Evolutionary conservation across 2,888 invertebrate genomes (phyloP).

Genomic region (Platycheirus albimanus): DNA sequence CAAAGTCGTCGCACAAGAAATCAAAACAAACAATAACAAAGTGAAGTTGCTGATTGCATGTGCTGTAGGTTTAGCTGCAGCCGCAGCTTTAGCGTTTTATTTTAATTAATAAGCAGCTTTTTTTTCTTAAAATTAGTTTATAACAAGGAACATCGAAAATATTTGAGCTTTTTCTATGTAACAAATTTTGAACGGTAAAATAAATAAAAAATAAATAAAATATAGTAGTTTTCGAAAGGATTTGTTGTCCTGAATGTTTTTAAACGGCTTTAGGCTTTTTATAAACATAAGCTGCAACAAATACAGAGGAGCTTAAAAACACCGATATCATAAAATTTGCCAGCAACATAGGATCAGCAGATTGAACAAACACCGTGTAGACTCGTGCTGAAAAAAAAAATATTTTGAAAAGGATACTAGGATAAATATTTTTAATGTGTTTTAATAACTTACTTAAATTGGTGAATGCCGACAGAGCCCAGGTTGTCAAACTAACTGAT

Average conservation of each 20-base stretch:
- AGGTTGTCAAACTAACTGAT: slow-evolving; percentile 90
- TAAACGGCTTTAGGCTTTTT: slow-evolving; percentile 83
- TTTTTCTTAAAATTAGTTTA: slow-evolving; percentile 9
- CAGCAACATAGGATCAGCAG: slow-evolving; percentile 88
- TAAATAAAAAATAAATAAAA: slow-evolving; percentile 45
- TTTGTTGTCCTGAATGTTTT: not conserved
- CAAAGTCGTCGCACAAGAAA: slow-evolving; percentile 77
- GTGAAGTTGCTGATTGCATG: slow-evolving; percentile 75
- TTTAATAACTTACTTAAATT: slow-evolving; percentile 87
- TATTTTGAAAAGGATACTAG: not conserved
- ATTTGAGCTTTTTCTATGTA: slow-evolving; percentile 34
- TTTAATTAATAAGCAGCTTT: slow-evolving; percentile 76
- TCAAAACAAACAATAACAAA: slow-evolving; percentile 75
- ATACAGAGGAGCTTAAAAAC: slow-evolving; percentile 87
- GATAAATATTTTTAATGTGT: too few species aligned
- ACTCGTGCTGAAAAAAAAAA: slow-evolving; percentile 86
- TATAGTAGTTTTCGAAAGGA: slow-evolving; percentile 27
- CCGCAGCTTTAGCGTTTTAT: slow-evolving; percentile 78
- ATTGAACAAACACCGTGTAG: slow-evolving; percentile 91
- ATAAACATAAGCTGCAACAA: slow-evolving; percentile 88
- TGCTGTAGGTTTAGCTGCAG: slow-evolving; percentile 75
- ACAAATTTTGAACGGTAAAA: slow-evolving; percentile 7
- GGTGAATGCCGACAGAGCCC: slow-evolving; percentile 91
- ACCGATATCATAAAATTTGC: slow-evolving; percentile 89
- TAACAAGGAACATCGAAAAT: slow-evolving; percentile 25